Percentiles rank a stretch among this genome's conserved stretches.
These are phyloP conservation scores for Ambastaia sidthimunki DNA, from an alignment of 2,797 vertebrate genomes.

Conservation along the genomic window DNA sequence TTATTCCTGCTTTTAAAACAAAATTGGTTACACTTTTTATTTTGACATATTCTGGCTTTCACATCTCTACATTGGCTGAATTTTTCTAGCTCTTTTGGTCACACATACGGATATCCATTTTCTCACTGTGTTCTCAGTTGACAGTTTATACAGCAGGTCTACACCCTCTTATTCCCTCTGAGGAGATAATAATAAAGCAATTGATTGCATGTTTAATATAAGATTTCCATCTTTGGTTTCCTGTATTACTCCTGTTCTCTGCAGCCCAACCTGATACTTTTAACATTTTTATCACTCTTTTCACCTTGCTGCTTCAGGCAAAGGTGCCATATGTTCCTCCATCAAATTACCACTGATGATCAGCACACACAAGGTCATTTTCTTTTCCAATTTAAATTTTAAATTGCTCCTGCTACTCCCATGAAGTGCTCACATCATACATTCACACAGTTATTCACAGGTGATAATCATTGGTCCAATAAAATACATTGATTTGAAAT, in stretches of 20 bases:
- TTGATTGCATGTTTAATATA: not conserved
- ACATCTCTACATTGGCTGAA: not conserved
- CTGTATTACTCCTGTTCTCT: not conserved
- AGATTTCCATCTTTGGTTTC: not conserved
- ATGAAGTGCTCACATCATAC: not conserved
- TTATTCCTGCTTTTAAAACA: not conserved
- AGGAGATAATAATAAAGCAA: not conserved
- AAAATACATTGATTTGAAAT: not conserved
- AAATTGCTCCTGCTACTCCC: not conserved
- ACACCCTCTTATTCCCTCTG: not conserved
- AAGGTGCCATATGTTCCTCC: not conserved
- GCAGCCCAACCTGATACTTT: not conserved
- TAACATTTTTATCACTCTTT: not conserved
- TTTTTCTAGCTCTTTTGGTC: not conserved
- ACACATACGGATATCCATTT: not conserved
- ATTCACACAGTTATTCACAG: not conserved
- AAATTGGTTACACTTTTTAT: not conserved
- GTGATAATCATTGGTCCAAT: not conserved
- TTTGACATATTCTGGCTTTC: not conserved
- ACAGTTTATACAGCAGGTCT: not conserved
- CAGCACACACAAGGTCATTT: not conserved
- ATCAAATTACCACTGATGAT: not conserved
- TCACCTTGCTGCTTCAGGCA: conserved; percentile 3
- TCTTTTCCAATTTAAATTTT: not conserved
- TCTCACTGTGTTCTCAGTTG: conserved; percentile 1